Percentiles rank a stretch among this genome's conserved stretches.
phyloP scores from a whole-genome alignment of 2,113 vertebrate genomes.

The Jaculus jaculus region DNA sequence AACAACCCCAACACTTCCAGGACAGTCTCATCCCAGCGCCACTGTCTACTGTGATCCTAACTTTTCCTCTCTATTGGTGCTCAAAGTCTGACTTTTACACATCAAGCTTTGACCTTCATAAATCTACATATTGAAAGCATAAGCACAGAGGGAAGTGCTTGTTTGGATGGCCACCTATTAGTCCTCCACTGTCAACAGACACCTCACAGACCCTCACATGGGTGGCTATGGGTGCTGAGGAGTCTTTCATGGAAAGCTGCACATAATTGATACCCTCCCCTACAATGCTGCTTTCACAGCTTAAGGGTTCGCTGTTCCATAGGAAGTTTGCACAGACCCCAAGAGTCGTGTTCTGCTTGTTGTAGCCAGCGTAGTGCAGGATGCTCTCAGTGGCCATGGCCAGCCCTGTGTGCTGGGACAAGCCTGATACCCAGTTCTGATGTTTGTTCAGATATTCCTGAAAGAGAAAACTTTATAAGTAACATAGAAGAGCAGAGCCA shows the following conservation, averaged over 20 bases:
- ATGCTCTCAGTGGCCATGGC: conserved; percentile 98
- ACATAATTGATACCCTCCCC: background rate
- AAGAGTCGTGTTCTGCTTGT: conserved; percentile 94
- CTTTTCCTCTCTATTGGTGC: background rate
- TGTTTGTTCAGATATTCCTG: conserved; percentile 98
- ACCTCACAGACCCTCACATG: rapidly evolving
- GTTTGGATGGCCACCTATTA: background rate
- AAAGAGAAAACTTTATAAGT: background rate
- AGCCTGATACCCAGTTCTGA: conserved; percentile 96
- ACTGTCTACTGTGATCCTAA: background rate
- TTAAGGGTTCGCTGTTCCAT: background rate
- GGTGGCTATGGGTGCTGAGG: background rate
- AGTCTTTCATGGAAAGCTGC: background rate
- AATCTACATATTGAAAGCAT: background rate
- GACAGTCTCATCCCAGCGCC: background rate
- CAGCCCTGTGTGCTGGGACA: conserved; percentile 97
- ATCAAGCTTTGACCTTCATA: background rate
- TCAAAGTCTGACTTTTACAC: background rate
- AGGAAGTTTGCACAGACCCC: conserved; percentile 87
- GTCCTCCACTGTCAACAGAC: background rate
- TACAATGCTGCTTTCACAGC: background rate
- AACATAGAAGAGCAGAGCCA: background rate
- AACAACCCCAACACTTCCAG: background rate
- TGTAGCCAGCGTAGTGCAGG: conserved; percentile 96
- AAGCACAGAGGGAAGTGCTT: background rate